Evolutionary conservation across 1,140 invertebrate species (phyloP), one percentile per base, ranked within the genome.

Genomic region (Druon quercuslanigerum): DNA sequence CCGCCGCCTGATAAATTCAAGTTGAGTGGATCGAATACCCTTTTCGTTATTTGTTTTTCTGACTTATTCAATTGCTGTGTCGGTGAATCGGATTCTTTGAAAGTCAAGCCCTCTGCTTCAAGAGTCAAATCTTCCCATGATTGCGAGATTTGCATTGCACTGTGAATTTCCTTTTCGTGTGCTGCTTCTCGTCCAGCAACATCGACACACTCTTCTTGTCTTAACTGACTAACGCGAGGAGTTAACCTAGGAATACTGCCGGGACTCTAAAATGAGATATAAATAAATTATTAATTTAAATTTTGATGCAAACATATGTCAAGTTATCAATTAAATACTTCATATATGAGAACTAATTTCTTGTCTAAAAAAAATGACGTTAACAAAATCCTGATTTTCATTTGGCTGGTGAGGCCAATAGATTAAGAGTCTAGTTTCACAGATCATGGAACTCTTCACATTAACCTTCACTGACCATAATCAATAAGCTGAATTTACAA

Each of bases 81-180:
- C 19, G 89, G 78, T 16, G 89, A 90, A 33, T 91, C 91, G 2
- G 91, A 88, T 66, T 92, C 91, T 73, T 92, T 92, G 33, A 92
- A 91, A 0, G 90, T 89, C 12, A 92, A 73, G 71, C 89, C 90
- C 84, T 94, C 94, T 5, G 93, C 92, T 78, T 96, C 95, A 46
- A 97, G 90, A 0, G 95, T 95, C 5, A 98, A 92, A 91, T 97
- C 96, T 89, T 97, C 96, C 93, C 96, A 97, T 17, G 96, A 97
- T 87, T 96, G 96, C 2, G 96, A 97, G 90, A 98, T 97, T 89
- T 96, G 95, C 93, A 98, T 96, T 79, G 96, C 95, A 85, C 94
- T 95, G 86, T 97, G 96, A 72, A 97, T 93, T 91, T 97, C 96
- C 66, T 95, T 93, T 92, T 98, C 97, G 90, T 97, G 96, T n/a